Percentiles rank a stretch among this genome's conserved stretches.
phyloP scores from a whole-genome alignment of 2,113 vertebrate species.

The Microcebus griseorufus region DNA sequence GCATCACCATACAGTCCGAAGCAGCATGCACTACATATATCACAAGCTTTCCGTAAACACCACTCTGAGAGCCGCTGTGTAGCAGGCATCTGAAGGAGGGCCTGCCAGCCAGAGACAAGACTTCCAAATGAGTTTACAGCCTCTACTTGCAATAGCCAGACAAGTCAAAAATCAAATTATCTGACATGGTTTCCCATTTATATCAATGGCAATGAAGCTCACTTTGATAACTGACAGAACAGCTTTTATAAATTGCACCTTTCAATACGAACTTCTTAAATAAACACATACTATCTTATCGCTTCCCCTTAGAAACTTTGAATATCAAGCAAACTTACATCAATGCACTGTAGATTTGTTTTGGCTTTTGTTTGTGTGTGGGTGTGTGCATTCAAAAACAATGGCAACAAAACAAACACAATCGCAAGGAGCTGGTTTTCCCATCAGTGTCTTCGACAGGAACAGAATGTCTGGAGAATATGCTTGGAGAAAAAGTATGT shows the following conservation, averaged over 20 bases:
- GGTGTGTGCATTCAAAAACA: not conserved
- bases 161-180: not conserved
- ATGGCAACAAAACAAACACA: not conserved
- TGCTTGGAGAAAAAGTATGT: not conserved
- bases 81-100: not conserved
- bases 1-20: not conserved
- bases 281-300: not conserved
- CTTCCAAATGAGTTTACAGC: constrained; percentile 16
- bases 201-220: not conserved
- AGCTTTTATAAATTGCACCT: not conserved
- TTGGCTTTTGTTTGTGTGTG: not conserved
- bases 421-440: not conserved
- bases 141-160: not conserved
- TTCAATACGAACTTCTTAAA: not conserved
- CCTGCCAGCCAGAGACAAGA: not conserved
- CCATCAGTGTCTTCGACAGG: not conserved
- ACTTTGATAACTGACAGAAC: not conserved
- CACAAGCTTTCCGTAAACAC: not conserved
- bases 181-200: not conserved
- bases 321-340: not conserved
- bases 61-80: not conserved
- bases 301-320: constrained; percentile 10
- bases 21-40: not conserved
- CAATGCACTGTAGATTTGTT: not conserved
- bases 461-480: not conserved